Percentiles rank a stretch among this genome's conserved stretches.
Conservation (phyloP, 2,797 vertebrate species). For the Onychomys arenicola region DNA sequence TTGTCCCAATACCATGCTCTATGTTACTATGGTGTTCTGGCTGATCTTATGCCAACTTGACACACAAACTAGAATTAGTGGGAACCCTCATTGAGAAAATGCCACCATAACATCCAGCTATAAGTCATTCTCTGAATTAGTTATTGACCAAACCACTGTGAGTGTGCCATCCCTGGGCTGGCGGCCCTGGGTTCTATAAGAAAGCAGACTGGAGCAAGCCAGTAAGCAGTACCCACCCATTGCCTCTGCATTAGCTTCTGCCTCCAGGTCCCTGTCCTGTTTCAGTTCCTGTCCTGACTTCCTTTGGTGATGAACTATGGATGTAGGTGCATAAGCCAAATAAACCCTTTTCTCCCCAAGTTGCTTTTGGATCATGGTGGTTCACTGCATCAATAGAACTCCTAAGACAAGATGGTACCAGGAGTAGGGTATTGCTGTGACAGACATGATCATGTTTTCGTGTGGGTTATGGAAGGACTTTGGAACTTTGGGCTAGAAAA, state of each 20-base stretch:
- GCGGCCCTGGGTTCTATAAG: neutral
- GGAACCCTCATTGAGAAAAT: neutral
- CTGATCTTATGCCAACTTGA: neutral
- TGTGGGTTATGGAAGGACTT: too few relatives aligned
- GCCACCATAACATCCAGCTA: neutral
- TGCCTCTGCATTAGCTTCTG: neutral
- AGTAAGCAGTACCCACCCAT: neutral
- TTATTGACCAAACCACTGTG: neutral
- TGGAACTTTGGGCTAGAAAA: too few relatives aligned
- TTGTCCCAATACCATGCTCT: neutral
- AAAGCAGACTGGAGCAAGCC: neutral
- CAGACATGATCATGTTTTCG: too few relatives aligned
- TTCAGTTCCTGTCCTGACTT: neutral
- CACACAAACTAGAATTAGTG: neutral
- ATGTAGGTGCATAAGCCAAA: neutral
- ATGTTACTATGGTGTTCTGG: neutral
- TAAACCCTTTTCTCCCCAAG: neutral
- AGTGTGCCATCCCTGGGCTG: neutral
- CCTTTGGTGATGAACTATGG: neutral
- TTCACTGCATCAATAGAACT: neutral
- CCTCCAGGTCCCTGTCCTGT: neutral
- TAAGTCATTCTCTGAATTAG: neutral
- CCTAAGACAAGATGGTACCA: neutral
- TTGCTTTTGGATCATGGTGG: neutral
- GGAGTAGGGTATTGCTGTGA: too few relatives aligned